These are phyloP conservation scores for Marmota flaviventris DNA, from an alignment of 2,113 vertebrate genomes.

Conservation along the genomic window DNA sequence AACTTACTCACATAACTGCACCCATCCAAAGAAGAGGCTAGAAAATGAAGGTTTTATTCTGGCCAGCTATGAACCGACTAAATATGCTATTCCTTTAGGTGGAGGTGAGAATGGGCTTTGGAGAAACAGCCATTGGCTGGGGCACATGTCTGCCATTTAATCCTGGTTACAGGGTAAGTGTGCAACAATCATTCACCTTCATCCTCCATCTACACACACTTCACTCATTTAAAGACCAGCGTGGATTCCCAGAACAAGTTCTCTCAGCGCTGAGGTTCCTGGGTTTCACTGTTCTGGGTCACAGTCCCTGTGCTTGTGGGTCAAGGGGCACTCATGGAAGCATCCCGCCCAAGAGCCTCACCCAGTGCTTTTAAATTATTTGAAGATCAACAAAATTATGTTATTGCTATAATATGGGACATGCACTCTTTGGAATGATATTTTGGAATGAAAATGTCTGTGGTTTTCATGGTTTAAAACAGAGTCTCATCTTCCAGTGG, in stretches of 20 bases:
- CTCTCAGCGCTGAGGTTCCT: neutral
- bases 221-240: neutral
- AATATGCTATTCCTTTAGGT: neutral
- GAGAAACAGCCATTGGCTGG: neutral
- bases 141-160: neutral
- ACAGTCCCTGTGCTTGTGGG: neutral
- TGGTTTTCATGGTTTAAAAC: neutral
- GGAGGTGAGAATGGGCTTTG: neutral
- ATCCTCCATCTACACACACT: neutral
- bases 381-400: neutral
- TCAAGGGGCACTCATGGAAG: neutral
- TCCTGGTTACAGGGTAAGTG: neutral
- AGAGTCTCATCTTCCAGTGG: neutral
- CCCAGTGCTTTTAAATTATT: neutral
- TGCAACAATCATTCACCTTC: too few species aligned
- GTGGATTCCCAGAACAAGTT: neutral
- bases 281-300: neutral
- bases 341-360: neutral
- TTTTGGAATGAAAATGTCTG: neutral
- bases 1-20: neutral
- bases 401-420: neutral
- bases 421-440: neutral
- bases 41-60: neutral
- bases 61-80: neutral
- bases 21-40: neutral